phyloP scores from a whole-genome alignment of 1,140 invertebrate species.

The Laupala kohalensis region DNA sequence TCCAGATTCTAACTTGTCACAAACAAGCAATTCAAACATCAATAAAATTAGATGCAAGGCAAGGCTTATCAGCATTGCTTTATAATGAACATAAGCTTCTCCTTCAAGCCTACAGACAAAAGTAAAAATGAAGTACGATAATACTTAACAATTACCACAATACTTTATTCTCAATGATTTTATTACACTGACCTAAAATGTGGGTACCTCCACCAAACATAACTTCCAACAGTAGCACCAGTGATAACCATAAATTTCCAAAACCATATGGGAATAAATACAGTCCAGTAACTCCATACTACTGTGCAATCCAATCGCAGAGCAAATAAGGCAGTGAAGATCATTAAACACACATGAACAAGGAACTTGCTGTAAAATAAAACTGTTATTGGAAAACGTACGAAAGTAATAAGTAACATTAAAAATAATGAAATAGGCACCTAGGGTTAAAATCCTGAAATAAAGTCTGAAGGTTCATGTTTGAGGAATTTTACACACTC shows the following conservation, averaged over 20 bases:
- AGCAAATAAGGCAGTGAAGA: conserved; percentile 81
- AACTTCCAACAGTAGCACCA: conserved; percentile 78
- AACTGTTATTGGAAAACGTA: conserved; percentile 16
- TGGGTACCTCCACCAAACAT: conserved; percentile 89
- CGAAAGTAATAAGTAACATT: neutral
- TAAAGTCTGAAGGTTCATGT: conserved; percentile 76
- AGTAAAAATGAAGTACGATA: conserved; percentile 12
- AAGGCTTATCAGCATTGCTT: conserved; percentile 90
- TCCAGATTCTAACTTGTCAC: conserved; percentile 84
- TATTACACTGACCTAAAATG: conserved; percentile 58
- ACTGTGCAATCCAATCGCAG: conserved; percentile 76
- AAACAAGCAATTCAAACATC: conserved; percentile 92
- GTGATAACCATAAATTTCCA: conserved; percentile 87
- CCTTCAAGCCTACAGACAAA: conserved; percentile 62
- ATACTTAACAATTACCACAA: neutral
- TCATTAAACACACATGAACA: conserved; percentile 80
- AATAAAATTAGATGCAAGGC: conserved; percentile 85
- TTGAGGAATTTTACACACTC: neutral
- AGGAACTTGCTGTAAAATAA: conserved; percentile 78
- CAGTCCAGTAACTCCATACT: conserved; percentile 85
- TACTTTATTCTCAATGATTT: neutral
- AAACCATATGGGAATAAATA: conserved; percentile 91
- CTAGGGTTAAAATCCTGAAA: conserved; percentile 89
- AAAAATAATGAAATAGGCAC: conserved; percentile 30
- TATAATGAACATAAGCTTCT: conserved; percentile 91